Base-by-base conservation (phyloP, 2,797 vertebrate species). In the Valencia hispanica region DNA sequence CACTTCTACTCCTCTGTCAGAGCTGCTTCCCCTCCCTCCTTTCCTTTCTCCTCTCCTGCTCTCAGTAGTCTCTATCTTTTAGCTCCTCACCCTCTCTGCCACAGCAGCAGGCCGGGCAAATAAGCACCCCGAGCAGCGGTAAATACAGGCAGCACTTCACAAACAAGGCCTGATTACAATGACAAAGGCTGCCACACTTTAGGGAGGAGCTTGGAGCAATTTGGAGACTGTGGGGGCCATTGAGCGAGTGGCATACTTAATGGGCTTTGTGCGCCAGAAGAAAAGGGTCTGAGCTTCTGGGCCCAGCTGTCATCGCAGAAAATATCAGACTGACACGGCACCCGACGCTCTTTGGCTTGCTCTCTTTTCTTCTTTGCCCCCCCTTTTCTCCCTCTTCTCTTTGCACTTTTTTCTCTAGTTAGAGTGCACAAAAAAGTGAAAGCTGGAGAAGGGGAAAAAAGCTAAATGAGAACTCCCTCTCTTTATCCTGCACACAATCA, bases 171-270 rank as follows among this genome's bases (percentile, higher is more conserved):
- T 94, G 94, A 96, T 97, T 97, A 96, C 95, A 97, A 97, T 97
- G 95, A 98, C 96, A 97, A 97, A 97, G 93, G 92, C 95, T 90
- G 96, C 96, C 97, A 97, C 97, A 97, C 97, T 97, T 97, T 94
- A 93, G 96, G 96, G 96, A 95, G 96, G 96, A 96, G 96, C 95
- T 93, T 94, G 92, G 92, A 93, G 94, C 94, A 94, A 93, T 96
- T 94, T 93, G 93, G 94, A 94, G 96, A 94, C 95, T 94, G 96
- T 87, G 89, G 95, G 95, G 92, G 93, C 95, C 96, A 96, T 95
- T 95, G 96, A 96, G 94, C 94, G 94, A 96, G 96, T 92, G 95
- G 94, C 95, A 95, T 95, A 95, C 94, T 96, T 97, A 97, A 97
- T 97, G 96, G 96, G 95, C 96, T 97, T 98, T 97, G 95, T 96